These are phyloP conservation scores for Lasioglossum leucozonium DNA, from an alignment of 2,888 invertebrate genomes.

Conservation along the genomic window DNA sequence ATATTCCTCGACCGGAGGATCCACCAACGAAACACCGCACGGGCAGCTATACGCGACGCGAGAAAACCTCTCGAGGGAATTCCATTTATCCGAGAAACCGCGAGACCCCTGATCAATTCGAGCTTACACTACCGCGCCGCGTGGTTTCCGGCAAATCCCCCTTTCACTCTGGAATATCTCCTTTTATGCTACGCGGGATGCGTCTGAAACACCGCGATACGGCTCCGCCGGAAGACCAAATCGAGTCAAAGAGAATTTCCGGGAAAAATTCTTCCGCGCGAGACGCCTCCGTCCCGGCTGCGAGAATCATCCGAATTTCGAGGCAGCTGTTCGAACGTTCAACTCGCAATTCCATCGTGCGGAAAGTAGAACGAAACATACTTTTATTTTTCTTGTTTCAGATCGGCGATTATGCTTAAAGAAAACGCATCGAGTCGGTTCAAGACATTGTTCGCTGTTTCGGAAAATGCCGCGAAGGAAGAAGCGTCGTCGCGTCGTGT, in stretches of 20 bases:
- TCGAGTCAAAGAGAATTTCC: background rate
- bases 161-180: background rate
- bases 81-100: constrained; percentile 20
- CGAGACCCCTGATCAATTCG: constrained; percentile 1
- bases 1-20: background rate
- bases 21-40: background rate
- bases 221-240: background rate
- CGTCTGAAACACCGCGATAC: background rate
- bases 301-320: background rate
- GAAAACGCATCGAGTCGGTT: background rate
- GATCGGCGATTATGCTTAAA: background rate
- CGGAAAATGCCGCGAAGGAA: background rate
- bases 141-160: background rate
- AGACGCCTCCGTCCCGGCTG: background rate
- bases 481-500: too few relatives aligned
- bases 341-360: background rate
- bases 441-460: background rate
- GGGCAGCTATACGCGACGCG: too few relatives aligned
- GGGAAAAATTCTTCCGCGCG: background rate
- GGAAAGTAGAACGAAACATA: background rate
- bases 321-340: too few relatives aligned
- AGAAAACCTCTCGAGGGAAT: background rate
- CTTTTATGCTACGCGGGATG: background rate
- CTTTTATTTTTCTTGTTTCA: too few relatives aligned
- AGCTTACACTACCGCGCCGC: background rate